Percentiles rank a stretch among this genome's conserved stretches.
Conservation (phyloP, 1,140 invertebrate species). For the Liolophura sinensis region DNA sequence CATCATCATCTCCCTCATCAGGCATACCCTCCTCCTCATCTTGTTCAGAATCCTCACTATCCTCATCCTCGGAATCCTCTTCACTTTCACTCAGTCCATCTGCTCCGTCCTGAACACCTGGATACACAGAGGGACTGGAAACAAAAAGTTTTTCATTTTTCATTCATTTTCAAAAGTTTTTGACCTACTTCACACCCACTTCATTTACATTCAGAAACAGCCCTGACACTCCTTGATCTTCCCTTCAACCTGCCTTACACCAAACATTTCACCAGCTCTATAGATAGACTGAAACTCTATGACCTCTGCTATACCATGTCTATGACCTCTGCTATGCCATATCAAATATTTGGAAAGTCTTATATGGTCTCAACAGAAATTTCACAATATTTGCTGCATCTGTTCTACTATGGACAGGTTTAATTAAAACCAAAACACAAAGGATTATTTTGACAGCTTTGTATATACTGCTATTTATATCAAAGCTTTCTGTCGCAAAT, state of each 20-base stretch:
- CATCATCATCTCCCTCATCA: constrained; percentile 11
- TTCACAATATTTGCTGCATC: too few relatives aligned
- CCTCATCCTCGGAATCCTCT: constrained; percentile 8
- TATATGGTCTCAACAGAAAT: too few relatives aligned
- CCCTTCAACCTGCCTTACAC: neutral
- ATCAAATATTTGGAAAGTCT: too few relatives aligned
- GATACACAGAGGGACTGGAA: constrained; percentile 1
- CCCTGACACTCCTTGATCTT: neutral
- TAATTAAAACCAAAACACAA: too few relatives aligned
- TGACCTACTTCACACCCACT: neutral
- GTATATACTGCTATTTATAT: too few relatives aligned
- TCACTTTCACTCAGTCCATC: neutral
- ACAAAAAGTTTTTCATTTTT: neutral
- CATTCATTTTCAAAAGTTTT: neutral
- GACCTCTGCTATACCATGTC: too few relatives aligned
- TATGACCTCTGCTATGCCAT: too few relatives aligned
- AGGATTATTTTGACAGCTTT: too few relatives aligned
- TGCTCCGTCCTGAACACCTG: constrained; percentile 1
- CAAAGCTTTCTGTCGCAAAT: too few relatives aligned
- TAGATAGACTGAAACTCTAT: too few relatives aligned
- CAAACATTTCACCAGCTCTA: too few relatives aligned
- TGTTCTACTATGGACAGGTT: too few relatives aligned
- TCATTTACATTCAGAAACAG: neutral
- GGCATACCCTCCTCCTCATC: constrained; percentile 5
- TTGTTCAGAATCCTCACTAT: constrained; percentile 4